These are phyloP conservation scores for Rhodeus uyekii DNA, from an alignment of 2,797 vertebrate genomes.

Conservation along the genomic window DNA sequence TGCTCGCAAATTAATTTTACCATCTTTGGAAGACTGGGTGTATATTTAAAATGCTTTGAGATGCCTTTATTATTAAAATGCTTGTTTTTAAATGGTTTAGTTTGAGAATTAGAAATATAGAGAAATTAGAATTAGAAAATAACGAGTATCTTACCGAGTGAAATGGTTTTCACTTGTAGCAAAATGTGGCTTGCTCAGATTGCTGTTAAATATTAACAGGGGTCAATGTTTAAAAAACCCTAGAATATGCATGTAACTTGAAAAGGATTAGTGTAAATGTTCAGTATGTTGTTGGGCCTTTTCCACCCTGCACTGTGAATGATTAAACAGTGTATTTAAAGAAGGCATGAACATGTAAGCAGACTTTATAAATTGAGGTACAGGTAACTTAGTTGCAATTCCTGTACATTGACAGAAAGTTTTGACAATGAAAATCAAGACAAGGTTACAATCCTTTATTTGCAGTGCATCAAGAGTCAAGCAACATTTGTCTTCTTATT, in stretches of 20 bases:
- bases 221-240: slow-evolving; percentile 23
- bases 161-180: neutral
- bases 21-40: neutral
- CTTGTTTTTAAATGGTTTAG: neutral
- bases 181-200: neutral
- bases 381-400: neutral
- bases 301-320: neutral
- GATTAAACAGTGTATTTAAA: neutral
- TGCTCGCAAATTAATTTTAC: neutral
- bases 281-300: neutral
- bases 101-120: neutral
- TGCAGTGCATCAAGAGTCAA: slow-evolving; percentile 73
- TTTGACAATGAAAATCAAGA: neutral
- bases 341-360: neutral
- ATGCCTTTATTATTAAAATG: neutral
- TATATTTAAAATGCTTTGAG: neutral
- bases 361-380: neutral
- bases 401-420: neutral
- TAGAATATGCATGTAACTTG: neutral
- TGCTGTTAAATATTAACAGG: slow-evolving; percentile 39
- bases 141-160: slow-evolving; percentile 19
- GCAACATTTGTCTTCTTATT: slow-evolving; percentile 61
- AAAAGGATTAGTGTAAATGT: neutral
- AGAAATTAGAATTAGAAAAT: too few species aligned
- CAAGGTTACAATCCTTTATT: slow-evolving; percentile 64